A percentile compares a stretch with the other conserved stretches of the same genome.
These are phyloP conservation scores for Cyclopterus lumpus DNA, from an alignment of 2,797 vertebrate species.

Conservation along the genomic window DNA sequence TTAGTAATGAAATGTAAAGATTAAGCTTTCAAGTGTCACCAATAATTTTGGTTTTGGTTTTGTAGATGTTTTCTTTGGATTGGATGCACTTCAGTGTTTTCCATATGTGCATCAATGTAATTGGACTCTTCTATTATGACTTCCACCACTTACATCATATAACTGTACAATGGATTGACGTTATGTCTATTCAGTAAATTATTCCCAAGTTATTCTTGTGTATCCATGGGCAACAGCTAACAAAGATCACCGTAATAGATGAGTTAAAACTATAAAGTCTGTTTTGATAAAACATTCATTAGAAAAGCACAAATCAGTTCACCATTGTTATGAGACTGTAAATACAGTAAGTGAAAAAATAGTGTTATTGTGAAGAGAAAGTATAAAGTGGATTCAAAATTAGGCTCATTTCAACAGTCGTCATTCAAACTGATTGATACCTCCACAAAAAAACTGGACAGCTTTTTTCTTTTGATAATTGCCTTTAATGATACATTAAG, in stretches of 20 bases:
- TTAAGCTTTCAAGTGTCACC: neutral
- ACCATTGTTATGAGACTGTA: neutral
- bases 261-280: neutral
- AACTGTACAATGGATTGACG: neutral
- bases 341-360: constrained; percentile 15
- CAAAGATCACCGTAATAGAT: neutral
- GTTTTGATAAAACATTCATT: constrained; percentile 4
- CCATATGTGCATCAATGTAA: neutral
- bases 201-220: neutral
- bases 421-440: constrained; percentile 34
- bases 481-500: constrained; percentile 37
- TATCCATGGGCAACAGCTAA: neutral
- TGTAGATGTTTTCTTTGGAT: neutral
- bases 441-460: neutral
- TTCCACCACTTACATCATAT: neutral
- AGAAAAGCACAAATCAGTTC: constrained; percentile 6
- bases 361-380: constrained; percentile 4
- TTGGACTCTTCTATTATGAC: neutral
- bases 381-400: constrained; percentile 15
- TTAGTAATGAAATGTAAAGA: neutral
- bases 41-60: neutral
- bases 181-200: neutral
- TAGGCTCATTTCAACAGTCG: constrained; percentile 1
- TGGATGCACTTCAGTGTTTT: neutral
- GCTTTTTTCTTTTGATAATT: constrained; percentile 26